A percentile compares a stretch with the other conserved stretches of the same genome.
These are phyloP conservation scores for Ptycholaimellus sp. DNA, from an alignment of 2,888 invertebrate species.

Conservation along the genomic window DNA sequence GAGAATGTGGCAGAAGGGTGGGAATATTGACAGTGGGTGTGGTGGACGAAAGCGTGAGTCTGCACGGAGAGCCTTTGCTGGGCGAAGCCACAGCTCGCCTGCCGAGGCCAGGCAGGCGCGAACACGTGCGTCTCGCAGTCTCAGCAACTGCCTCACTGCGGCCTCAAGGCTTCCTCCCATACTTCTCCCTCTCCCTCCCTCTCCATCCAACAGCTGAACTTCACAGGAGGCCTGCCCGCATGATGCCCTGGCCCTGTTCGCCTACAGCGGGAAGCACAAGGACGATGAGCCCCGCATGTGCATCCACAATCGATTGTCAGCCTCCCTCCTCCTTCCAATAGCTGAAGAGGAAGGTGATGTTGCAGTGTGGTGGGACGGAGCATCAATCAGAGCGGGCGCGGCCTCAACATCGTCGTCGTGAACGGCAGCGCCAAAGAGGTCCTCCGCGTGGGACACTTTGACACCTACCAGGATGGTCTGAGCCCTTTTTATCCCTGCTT, in stretches of 20 bases:
- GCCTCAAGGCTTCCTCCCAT: constrained; percentile 10
- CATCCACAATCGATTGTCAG: constrained; percentile 33
- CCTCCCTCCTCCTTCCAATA: background rate
- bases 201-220: too few species aligned
- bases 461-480: constrained; percentile 33
- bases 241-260: constrained; percentile 28
- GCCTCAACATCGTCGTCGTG: constrained; percentile 34
- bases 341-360: background rate
- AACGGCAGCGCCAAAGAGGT: constrained; percentile 30
- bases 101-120: constrained; percentile 1
- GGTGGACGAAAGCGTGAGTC: background rate
- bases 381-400: constrained; percentile 34
- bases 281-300: constrained; percentile 33
- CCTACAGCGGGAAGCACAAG: constrained; percentile 33
- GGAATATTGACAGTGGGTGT: background rate
- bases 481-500: too few species aligned
- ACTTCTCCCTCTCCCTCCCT: too few species aligned
- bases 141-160: constrained; percentile 29
- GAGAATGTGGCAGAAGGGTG: background rate
- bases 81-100: constrained; percentile 2
- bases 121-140: constrained; percentile 13
- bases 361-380: constrained; percentile 12
- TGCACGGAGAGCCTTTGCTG: background rate
- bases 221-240: constrained; percentile 24
- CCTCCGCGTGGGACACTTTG: constrained; percentile 32